A percentile compares a stretch with the other conserved stretches of the same genome.
Evolutionary conservation across 2,888 invertebrate genomes (phyloP).

Genomic region (Dichetophora obliterata): DNA sequence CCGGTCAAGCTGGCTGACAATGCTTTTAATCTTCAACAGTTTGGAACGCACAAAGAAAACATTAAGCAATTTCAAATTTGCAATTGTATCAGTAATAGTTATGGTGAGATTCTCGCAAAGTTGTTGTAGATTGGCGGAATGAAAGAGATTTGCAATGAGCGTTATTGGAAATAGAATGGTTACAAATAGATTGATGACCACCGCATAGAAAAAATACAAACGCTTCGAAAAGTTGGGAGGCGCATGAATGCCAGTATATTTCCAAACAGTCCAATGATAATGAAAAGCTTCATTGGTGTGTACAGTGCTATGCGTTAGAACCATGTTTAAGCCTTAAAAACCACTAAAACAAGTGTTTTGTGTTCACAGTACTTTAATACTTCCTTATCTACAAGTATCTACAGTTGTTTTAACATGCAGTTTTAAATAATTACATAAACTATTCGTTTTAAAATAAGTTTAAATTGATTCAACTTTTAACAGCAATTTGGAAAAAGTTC

Average conservation of each 20-base stretch:
- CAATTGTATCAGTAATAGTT: constrained; percentile 61
- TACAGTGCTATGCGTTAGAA: constrained; percentile 1
- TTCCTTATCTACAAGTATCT: background rate
- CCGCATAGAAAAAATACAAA: constrained; percentile 50
- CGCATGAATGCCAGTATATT: constrained; percentile 58
- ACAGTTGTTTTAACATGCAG: too few relatives aligned
- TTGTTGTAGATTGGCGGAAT: constrained; percentile 53
- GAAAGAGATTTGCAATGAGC: constrained; percentile 58
- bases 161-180: constrained; percentile 62
- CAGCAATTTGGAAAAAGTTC: background rate
- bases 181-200: constrained; percentile 56
- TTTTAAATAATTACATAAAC: too few relatives aligned
- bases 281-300: constrained; percentile 57
- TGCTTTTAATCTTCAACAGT: constrained; percentile 52
- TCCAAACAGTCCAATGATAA: constrained; percentile 65
- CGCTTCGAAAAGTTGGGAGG: constrained; percentile 41
- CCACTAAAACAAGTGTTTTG: background rate
- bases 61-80: constrained; percentile 63
- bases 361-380: background rate
- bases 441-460: too few relatives aligned
- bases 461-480: background rate
- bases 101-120: constrained; percentile 64
- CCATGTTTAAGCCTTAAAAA: background rate
- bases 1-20: constrained; percentile 50
- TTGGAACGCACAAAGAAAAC: constrained; percentile 58